phyloP scores from a whole-genome alignment of 2,797 vertebrate species.

The Oreochromis grahami region DNA sequence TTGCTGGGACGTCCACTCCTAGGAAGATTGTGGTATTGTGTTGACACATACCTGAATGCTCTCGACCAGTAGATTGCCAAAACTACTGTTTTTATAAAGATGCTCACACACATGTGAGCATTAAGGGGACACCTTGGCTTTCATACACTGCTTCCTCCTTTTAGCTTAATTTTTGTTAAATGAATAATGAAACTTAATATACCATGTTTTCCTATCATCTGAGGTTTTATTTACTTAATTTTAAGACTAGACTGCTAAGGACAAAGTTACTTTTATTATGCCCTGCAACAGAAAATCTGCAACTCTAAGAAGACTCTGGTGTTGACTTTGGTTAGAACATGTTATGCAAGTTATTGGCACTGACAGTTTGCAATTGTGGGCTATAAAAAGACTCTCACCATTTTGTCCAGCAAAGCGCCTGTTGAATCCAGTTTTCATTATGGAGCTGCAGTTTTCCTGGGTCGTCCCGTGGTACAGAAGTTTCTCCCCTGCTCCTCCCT shows the following conservation, averaged over 20 bases:
- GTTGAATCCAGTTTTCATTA: constrained; percentile 65
- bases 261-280: neutral
- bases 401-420: constrained; percentile 66
- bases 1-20: neutral
- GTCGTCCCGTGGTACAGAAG: constrained; percentile 68
- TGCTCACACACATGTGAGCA: neutral
- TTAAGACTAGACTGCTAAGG: neutral
- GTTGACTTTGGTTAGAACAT: neutral
- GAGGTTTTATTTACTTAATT: neutral
- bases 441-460: constrained; percentile 33
- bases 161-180: neutral
- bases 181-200: neutral
- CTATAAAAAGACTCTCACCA: constrained; percentile 34
- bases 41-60: neutral
- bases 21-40: neutral
- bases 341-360: neutral
- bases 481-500: constrained; percentile 30
- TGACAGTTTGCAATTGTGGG: no score
- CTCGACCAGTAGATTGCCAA: neutral
- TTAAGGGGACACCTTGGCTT: neutral
- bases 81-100: neutral
- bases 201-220: neutral
- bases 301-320: neutral
- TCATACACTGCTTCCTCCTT: neutral
- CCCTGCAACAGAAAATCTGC: neutral